Evolutionary conservation across 1,140 invertebrate species (phyloP), one percentile per base, ranked within the genome.

Genomic region (Augochlora pura): DNA sequence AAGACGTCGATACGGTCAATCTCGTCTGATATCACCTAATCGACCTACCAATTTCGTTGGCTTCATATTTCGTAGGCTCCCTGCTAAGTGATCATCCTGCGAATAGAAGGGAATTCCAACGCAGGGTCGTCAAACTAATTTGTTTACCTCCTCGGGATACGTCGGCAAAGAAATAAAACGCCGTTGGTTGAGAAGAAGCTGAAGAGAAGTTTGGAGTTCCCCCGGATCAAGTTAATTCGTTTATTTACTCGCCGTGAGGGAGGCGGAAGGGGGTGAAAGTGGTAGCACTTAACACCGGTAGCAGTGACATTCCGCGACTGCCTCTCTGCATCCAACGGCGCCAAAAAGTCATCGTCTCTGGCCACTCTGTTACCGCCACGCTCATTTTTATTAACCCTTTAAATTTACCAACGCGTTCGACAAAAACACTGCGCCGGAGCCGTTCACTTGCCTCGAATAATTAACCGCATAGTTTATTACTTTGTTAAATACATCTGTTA

Each of bases 261-360:
- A 57, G 9, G 21, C 6, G 23, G 32, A 32, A 65, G 38, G 25
- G 16, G 49, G 49, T 16, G 38, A 49, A 74, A 66, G 14, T 3
- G n/a, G 21, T 9, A 4, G 46, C 42, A 57, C 49, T 80, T 64
- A 80, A 85, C 49, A 78, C 75, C 75, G 83, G 60, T 64, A 85
- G 75, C 59, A n/a, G 21, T 80, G 23, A 72, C 71, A 85, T 86
- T 86, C 80, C 84, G 8, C 81, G 72, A 69, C 63, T 86, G 75
- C 59, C 54, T 76, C 60, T 75, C 67, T 76, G 71, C 76, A 77
- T 80, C 69, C 62, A 52, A 66, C 32, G 79, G 83, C 83, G 79
- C 74, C 83, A 77, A 83, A 77, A 83, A 70, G 25, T 80, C 71
- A 65, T 72, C 60, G 59, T 76, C 62, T 59, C 27, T 69, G 32